Base-by-base conservation (phyloP, 2,888 invertebrate species). In the Apamea epomidion region DNA sequence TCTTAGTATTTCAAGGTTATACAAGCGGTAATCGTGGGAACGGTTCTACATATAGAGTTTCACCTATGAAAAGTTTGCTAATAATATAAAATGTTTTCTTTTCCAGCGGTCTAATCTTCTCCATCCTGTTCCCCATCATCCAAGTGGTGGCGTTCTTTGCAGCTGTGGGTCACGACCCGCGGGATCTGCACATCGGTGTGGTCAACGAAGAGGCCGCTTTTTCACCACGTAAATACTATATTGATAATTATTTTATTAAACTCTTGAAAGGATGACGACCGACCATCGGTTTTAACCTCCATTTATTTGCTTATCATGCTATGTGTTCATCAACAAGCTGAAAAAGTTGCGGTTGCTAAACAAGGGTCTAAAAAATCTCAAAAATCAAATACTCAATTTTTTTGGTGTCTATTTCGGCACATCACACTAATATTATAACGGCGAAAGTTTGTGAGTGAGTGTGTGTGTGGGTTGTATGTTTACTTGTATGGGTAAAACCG, bases 101-200 rank as follows among this genome's bases (percentile, higher is more conserved):
- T 96, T 97, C n/a, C 95, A 99, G 99, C 14, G 98, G 99, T 62
- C 96, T 99, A 51, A 94, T 98, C 85, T 99, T 99, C 94, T 98
- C 99, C 85, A 95, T 99, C 81, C 90, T 98, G 78, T 98, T 99
- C 91, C 99, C 99, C 25, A 96, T 99, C 29, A 96, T 99, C 45
- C 98, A 99, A 97, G 97, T 98, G 83, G 96, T 98, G 65, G 97
- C 98, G 62, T 99, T 99, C 94, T 98, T 99, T 95, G 93, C 98
- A 78, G 98, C 99, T 51, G 98, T 99, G 75, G 99, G 99, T 1
- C 97, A 98, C 73, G 98, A 99, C 90, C 98, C 98, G 0, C 97
- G 97, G 74, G 97, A 98, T 79, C 96, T 99, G 0, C 97, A 97
- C 73, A 90, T 99, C 62, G 99, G 98, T 0, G 97, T 99, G 0